Base-by-base conservation (phyloP, 2,113 vertebrate genomes). In the Ptyas mucosa region DNA sequence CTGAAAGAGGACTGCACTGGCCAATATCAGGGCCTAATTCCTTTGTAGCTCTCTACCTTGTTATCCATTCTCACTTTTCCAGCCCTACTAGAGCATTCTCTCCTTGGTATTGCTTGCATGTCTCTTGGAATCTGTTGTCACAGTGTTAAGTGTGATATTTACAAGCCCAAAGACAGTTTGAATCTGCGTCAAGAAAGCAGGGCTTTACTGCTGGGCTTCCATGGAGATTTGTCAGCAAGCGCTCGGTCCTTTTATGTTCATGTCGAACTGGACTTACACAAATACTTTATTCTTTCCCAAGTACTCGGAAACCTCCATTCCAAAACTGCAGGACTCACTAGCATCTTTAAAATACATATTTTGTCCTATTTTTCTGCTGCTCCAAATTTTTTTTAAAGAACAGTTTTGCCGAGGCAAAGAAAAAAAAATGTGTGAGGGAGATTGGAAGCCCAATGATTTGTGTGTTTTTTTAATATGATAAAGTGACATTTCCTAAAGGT, bases 241-340 rank as follows among this genome's bases (percentile, higher is more conserved):
- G 91, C 95, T 96, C 94, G 0, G 92, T 96, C 96, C 96, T 97
- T 96, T 97, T 96, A 96, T 96, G 96, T 96, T 95, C 96, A 96
- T 96, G 95, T 95, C 1, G 94, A 96, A 91, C 95, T 95, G 91
- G 95, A 95, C 92, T 95, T 95, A 95, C 96, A 94, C 95, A 94
- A 96, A 96, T 96, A 93, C 87, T 95, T 97, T 95, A 95, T 95
- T 93, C 0, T 0, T 23, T 18, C 96, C 95, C 94, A 97, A 96
- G 75, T 0, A 88, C 94, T 89, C 93, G 14, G 1, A 96, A 94
- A 96, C 90, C 58, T 96, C 95, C 94, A 24, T 12, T 92, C 94
- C 95, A 94, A 93, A 95, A 95, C 94, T 89, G 96, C 94, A 95
- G n/a, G n/a, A n/a, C n/a, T n/a, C n/a, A 93, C 93, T 94, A 87